A percentile compares a stretch with the other conserved stretches of the same genome.
Conservation (phyloP, 2,888 invertebrate species). For the Drosophila flavopinicola region DNA sequence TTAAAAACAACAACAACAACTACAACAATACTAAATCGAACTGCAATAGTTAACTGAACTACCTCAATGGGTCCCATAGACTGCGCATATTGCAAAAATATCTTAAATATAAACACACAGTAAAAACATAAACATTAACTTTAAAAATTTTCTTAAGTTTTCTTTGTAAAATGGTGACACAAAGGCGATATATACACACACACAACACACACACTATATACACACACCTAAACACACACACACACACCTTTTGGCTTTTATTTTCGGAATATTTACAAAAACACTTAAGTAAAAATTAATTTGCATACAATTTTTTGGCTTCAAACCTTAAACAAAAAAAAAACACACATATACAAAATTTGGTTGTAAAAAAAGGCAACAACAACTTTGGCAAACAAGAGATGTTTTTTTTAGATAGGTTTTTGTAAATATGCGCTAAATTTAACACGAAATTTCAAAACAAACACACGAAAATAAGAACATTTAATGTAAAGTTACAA, state of each 20-base stretch:
- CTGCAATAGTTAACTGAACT: constrained; percentile 84
- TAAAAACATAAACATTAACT: constrained; percentile 17
- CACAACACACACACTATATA: constrained; percentile 22
- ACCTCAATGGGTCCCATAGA: constrained; percentile 83
- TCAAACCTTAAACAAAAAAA: constrained; percentile 1
- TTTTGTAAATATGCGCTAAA: constrained; percentile 84
- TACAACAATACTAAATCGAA: constrained; percentile 73
- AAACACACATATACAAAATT: constrained; percentile 21
- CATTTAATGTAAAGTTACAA: constrained; percentile 63
- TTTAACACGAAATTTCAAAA: constrained; percentile 54
- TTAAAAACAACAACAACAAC: constrained; percentile 37
- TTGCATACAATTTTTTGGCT: constrained; percentile 32
- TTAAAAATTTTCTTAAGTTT: constrained; percentile 26
- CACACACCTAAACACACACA: constrained; percentile 25
- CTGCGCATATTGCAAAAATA: constrained; percentile 48
- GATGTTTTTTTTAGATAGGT: constrained; percentile 77
- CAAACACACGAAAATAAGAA: constrained; percentile 35
- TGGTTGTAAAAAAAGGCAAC: constrained; percentile 25
- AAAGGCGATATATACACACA: constrained; percentile 20
- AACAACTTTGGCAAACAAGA: constrained; percentile 40
- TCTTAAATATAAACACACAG: constrained; percentile 13
- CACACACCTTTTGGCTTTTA: constrained; percentile 49
- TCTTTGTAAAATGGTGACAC: constrained; percentile 76
- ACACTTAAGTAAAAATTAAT: constrained; percentile 17
- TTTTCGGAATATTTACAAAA: constrained; percentile 56